Evolutionary conservation across 1,140 invertebrate genomes (phyloP), one percentile per base, ranked within the genome.

Genomic region (Acromyrmex heyeri): DNA sequence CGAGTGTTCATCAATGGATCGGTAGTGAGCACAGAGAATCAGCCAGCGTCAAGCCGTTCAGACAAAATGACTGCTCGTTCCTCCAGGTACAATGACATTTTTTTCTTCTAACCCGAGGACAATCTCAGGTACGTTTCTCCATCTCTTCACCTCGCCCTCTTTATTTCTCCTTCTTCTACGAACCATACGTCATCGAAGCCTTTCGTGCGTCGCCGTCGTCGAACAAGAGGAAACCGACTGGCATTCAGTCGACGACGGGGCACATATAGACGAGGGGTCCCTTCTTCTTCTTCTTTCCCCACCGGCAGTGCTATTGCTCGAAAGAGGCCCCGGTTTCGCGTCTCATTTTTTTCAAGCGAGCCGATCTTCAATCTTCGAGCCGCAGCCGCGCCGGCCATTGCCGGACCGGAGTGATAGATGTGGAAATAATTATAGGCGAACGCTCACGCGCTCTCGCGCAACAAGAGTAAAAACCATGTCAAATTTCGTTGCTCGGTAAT

Each of bases 361-460:
- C 87, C 93, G 90, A 94, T 94, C 92, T 93, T 94, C 91, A 94
- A 94, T 95, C 93, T 95, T 92, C 91, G 91, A 82, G 88, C 57
- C 90, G 82, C 87, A 76, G 85, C 87, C 89, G 81, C 86, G 89
- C 85, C 83, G 86, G 85, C 90, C 87, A 91, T 91, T 91, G 91
- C 90, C 90, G 82, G 85, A 75, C 86, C 82, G 55, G 86, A 89
- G 88, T 95, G 94, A 95, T 95, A 94, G 94, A 95, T 95, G 94
- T 95, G 93, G 91, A 95, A 95, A 95, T 95, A 95, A 95, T 95
- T 95, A 95, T 95, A 94, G 94, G 93, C 90, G 93, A 95, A 95
- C 91, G 91, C 88, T 91, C 86, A 86, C 86, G 79, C 89, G 89
- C 86, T 78, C 91, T 87, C 91, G 91, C 91, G 92, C 93, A 94